Percentiles rank a stretch among this genome's conserved stretches.
Evolutionary conservation across 2,888 invertebrate species (phyloP).

Genomic region (Julus scandinavius): DNA sequence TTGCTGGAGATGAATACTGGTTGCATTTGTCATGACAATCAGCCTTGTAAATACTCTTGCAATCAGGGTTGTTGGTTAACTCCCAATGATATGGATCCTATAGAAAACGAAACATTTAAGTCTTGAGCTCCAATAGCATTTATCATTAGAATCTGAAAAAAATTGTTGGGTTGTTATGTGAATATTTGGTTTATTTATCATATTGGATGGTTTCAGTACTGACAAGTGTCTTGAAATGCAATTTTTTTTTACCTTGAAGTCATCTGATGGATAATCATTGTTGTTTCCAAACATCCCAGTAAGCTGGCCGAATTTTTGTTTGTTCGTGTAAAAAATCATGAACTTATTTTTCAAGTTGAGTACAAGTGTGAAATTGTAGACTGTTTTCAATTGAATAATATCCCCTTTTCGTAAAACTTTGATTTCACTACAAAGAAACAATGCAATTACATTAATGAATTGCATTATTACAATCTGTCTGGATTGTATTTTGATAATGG

Average conservation of each 20-base stretch:
- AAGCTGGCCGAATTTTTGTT: neutral
- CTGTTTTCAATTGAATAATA: neutral
- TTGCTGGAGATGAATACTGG: neutral
- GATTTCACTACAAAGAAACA: neutral
- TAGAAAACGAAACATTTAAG: neutral
- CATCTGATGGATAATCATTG: conserved; percentile 37
- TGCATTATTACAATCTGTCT: neutral
- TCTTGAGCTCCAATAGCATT: too few species aligned
- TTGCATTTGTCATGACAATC: neutral
- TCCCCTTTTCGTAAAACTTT: neutral
- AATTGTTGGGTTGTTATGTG: neutral
- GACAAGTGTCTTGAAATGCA: neutral
- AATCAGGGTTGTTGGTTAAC: neutral
- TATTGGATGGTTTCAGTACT: neutral
- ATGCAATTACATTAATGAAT: too few species aligned
- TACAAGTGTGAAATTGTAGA: neutral
- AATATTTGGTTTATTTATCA: neutral
- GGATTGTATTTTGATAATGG: neutral
- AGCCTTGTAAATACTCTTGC: neutral
- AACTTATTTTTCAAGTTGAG: neutral
- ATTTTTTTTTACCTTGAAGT: neutral
- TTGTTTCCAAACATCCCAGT: conserved; percentile 47
- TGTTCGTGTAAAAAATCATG: conserved; percentile 37
- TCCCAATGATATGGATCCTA: neutral
- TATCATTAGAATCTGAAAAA: neutral